Evolutionary conservation across 2,888 invertebrate genomes (phyloP).

Genomic region (Heliconius erato): DNA sequence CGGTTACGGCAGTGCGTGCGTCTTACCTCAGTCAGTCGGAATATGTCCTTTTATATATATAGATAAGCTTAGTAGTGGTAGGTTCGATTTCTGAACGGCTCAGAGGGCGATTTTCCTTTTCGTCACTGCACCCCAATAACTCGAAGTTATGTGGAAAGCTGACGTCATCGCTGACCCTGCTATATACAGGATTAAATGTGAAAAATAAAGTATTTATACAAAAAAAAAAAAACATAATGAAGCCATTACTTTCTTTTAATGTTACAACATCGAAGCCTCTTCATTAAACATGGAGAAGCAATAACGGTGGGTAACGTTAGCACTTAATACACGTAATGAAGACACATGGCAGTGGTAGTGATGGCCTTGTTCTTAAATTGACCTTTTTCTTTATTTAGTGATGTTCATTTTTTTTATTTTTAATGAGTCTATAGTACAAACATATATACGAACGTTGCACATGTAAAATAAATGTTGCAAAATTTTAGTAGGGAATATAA

Average conservation of each 20-base stretch:
- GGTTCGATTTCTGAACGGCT: too few relatives aligned
- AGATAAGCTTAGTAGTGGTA: too few relatives aligned
- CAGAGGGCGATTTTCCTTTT: neutral
- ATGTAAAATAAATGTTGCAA: too few relatives aligned
- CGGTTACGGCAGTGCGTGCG: too few relatives aligned
- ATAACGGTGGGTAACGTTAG: slow-evolving; percentile 32
- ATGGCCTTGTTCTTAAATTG: slow-evolving; percentile 12
- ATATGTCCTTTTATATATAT: too few relatives aligned
- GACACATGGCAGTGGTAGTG: slow-evolving; percentile 29
- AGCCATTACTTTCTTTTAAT: slow-evolving; percentile 29
- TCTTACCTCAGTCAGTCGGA: too few relatives aligned
- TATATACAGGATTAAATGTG: neutral
- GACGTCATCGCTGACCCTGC: neutral
- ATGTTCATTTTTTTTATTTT: neutral
- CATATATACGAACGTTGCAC: neutral
- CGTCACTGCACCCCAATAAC: neutral
- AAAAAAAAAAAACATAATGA: slow-evolving; percentile 22
- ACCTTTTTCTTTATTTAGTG: slow-evolving; percentile 19
- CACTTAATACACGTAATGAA: slow-evolving; percentile 44
- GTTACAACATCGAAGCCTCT: slow-evolving; percentile 14
- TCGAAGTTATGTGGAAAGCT: neutral
- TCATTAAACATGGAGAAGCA: slow-evolving; percentile 43
- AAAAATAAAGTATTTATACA: neutral
- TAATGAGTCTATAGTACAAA: neutral
- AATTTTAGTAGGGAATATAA: too few relatives aligned